Evolutionary conservation across 1,140 invertebrate genomes (phyloP), one percentile per base, ranked within the genome.

Genomic region (Chelonus insularis): DNA sequence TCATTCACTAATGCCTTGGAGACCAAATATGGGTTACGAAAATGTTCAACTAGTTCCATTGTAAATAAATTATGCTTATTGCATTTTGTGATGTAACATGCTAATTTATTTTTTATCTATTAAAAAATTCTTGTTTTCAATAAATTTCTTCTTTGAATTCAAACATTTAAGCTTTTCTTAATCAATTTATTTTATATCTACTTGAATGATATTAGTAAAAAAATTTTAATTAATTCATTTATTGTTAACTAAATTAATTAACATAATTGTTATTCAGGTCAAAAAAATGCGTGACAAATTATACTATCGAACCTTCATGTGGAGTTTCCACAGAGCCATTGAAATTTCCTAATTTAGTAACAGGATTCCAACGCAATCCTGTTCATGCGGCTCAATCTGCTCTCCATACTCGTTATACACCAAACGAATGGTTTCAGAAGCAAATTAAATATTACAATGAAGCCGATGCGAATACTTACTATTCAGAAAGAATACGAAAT

Each of bases 341-440:
- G 56, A 88, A 87, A 59, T 93, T 93, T 72, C 91, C 91, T 0
- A 92, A 91, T 79, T 71, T 93, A 60, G 87, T 92, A 25, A 90
- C 88, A 0, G 89, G 90, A 2, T 90, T 90, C 75, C 89, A 92
- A 60, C 83, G 87, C 3, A 91, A 91, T 82, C 88, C 90, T 0
- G 84, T 86, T 45, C 89, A 92, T 72, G 90, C 90, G 0, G 87
- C 90, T 0, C 82, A 88, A 58, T 87, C 90, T 1, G 89, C 90
- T 1, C 83, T 93, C 18, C 92, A 92, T 69, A 92, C 91, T 0
- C 84, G 91, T 63, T 97, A 93, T 77, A 95, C 94, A 2, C 92
- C 92, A 41, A 87, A 92, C 60, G 95, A 97, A 80, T 97, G 95
- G 95, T 88, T 88, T 56, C 89, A 92, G 73, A 92, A 89, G 69